Percentiles rank a stretch among this genome's conserved stretches.
These are phyloP conservation scores for Mixornis gularis DNA, from an alignment of 2,113 vertebrate genomes.

Conservation along the genomic window DNA sequence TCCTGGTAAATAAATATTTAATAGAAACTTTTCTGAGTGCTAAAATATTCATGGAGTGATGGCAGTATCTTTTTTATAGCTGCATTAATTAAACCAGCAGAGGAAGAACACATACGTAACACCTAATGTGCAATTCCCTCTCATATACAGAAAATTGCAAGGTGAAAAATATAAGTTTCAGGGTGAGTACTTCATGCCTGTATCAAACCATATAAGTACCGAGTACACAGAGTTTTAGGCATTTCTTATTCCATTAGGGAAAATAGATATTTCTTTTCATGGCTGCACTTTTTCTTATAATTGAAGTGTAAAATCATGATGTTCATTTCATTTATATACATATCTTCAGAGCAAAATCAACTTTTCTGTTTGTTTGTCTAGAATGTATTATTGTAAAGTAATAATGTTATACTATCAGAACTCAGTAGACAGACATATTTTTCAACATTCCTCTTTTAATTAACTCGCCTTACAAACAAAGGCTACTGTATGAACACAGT, in stretches of 20 bases:
- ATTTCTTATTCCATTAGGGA: not conserved
- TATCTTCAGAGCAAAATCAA: constrained; percentile 33
- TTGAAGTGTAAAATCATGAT: not conserved
- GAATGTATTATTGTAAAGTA: constrained; percentile 57
- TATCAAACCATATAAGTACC: not conserved
- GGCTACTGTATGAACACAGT: constrained; percentile 64
- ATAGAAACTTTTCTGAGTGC: not conserved
- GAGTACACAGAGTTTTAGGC: not conserved
- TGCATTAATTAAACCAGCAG: not conserved
- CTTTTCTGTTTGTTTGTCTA: not conserved
- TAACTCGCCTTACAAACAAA: constrained; percentile 70
- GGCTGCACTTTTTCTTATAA: not conserved
- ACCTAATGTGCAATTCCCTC: not conserved
- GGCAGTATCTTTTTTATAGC: not conserved
- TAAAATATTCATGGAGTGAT: not conserved
- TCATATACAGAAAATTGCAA: not conserved
- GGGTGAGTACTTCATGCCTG: not conserved
- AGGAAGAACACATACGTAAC: not conserved
- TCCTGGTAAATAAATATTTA: not conserved
- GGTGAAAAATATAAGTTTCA: not conserved
- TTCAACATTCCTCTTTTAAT: constrained; percentile 71
- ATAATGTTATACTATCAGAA: constrained; percentile 59
- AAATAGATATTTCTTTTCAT: not conserved
- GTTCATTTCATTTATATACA: constrained; percentile 18
- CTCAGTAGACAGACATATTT: constrained; percentile 61